Conservation (phyloP, 2,888 invertebrate species). For the Lapara coniferarum region DNA sequence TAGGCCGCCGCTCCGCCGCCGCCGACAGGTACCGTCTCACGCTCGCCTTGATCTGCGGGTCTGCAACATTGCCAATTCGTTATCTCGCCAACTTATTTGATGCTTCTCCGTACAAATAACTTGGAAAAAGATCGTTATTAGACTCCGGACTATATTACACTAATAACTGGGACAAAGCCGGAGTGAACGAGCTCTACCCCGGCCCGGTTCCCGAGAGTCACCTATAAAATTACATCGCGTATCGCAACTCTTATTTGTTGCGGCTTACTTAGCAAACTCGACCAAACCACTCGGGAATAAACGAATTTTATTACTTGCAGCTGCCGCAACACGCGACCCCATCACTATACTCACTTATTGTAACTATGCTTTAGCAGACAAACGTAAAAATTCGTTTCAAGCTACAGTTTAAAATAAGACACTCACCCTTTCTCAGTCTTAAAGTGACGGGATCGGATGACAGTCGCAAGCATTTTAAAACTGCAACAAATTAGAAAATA, state of each 20-base stretch:
- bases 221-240: slow-evolving; percentile 67
- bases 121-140: slow-evolving; percentile 16
- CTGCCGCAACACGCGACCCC: slow-evolving; percentile 44
- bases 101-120: slow-evolving; percentile 29
- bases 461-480: slow-evolving; percentile 96
- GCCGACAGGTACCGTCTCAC: slow-evolving; percentile 88
- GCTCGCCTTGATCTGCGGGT: slow-evolving; percentile 93
- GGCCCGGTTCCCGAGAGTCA: slow-evolving; percentile 64
- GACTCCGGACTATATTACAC: slow-evolving; percentile 49
- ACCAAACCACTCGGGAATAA: slow-evolving; percentile 64
- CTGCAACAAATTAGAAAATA: slow-evolving; percentile 84
- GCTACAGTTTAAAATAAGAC: slow-evolving; percentile 44
- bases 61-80: slow-evolving; percentile 75
- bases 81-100: slow-evolving; percentile 35
- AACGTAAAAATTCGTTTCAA: slow-evolving; percentile 34
- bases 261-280: slow-evolving; percentile 64
- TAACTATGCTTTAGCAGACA: slow-evolving; percentile 25
- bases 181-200: slow-evolving; percentile 59
- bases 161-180: slow-evolving; percentile 64
- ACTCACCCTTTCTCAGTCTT: slow-evolving; percentile 95
- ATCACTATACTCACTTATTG: slow-evolving; percentile 21
- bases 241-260: slow-evolving; percentile 66
- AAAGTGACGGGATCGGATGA: slow-evolving; percentile 95
- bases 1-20: slow-evolving; percentile 71
- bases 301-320: slow-evolving; percentile 66